A percentile compares a stretch with the other conserved stretches of the same genome.
Conservation (phyloP, 92 coral and sea anemone species). For the Porites rus region DNA sequence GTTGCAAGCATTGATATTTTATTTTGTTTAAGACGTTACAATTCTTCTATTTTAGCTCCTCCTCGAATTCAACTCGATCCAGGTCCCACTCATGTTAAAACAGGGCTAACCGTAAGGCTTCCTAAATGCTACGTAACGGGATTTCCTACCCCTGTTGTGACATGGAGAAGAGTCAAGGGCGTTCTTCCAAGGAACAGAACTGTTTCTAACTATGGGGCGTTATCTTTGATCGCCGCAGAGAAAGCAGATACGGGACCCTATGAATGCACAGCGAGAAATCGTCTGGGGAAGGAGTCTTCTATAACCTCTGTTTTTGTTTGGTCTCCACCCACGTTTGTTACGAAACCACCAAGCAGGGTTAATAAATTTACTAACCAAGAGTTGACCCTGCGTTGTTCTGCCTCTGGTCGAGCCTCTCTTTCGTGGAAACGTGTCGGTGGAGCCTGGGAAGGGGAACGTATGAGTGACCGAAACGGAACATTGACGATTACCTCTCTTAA, state of each 20-base stretch:
- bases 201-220: neutral
- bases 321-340: neutral
- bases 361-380: neutral
- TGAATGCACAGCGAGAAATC: slow-evolving; percentile 26
- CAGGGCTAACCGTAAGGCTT: slow-evolving; percentile 4
- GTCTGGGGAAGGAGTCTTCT: slow-evolving; percentile 1
- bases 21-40: neutral
- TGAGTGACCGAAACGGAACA: slow-evolving; percentile 18
- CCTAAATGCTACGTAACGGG: slow-evolving; percentile 42
- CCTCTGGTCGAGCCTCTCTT: neutral
- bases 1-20: too few species aligned
- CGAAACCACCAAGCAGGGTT: slow-evolving; percentile 2
- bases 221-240: neutral
- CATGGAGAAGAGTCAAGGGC: slow-evolving; percentile 17
- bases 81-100: slow-evolving; percentile 33
- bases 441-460: slow-evolving; percentile 17
- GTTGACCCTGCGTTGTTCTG: slow-evolving; percentile 11
- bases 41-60: slow-evolving; percentile 1
- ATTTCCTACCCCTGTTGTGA: slow-evolving; percentile 14
- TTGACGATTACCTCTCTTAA: slow-evolving; percentile 1
- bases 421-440: slow-evolving; percentile 29
- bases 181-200: slow-evolving; percentile 10
- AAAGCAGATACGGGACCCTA: slow-evolving; percentile 10
- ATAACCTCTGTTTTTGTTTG: neutral
- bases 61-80: slow-evolving; percentile 22